A percentile compares a stretch with the other conserved stretches of the same genome.
phyloP scores from a whole-genome alignment of 2,113 vertebrate species.

The Nothobranchius kuhntae region DNA sequence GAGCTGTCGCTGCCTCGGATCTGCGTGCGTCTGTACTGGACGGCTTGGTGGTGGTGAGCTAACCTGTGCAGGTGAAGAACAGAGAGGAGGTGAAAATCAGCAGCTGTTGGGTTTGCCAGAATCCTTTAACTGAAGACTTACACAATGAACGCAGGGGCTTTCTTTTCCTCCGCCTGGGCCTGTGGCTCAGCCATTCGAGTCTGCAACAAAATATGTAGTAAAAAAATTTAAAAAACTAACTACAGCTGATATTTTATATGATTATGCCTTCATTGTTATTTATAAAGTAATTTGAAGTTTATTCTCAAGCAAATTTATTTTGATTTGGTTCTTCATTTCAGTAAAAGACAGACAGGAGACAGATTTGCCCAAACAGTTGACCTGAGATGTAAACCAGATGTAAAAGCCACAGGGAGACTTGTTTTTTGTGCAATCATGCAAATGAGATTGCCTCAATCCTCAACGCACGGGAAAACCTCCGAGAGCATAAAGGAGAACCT shows the following conservation, averaged over 20 bases:
- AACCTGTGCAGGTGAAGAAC: conserved; percentile 66
- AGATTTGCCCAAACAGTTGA: neutral
- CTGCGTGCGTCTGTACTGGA: conserved; percentile 85
- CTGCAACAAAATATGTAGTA: conserved; percentile 50
- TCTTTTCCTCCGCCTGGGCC: conserved; percentile 54
- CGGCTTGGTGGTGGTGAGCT: conserved; percentile 84
- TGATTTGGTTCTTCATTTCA: neutral
- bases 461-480: neutral
- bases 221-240: neutral
- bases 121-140: conserved; percentile 49
- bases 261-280: neutral
- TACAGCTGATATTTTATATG: neutral
- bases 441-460: neutral
- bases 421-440: neutral
- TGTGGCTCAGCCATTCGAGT: conserved; percentile 62
- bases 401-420: too few relatives aligned
- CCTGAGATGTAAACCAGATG: too few relatives aligned
- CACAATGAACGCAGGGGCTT: conserved; percentile 73
- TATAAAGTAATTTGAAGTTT: too few relatives aligned
- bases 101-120: neutral
- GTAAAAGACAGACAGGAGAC: neutral
- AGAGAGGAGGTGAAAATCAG: neutral
- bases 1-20: conserved; percentile 86
- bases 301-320: neutral
- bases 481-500: neutral